Percentiles rank a stretch among this genome's conserved stretches.
Evolutionary conservation across 1,140 invertebrate species (phyloP).

Genomic region (Drosophila dunni): DNA sequence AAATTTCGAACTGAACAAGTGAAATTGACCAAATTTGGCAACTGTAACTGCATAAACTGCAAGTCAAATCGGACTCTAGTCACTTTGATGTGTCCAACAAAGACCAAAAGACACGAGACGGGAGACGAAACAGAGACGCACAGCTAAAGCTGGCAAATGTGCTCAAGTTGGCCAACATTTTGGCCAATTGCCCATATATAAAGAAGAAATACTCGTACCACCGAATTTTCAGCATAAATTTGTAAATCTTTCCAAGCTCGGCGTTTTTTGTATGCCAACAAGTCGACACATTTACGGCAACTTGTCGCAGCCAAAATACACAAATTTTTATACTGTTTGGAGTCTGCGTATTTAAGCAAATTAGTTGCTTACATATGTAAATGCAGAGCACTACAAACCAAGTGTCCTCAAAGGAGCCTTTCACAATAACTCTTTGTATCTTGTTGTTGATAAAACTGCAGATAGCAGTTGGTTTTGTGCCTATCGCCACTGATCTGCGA

Average conservation of each 20-base stretch:
- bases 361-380: conserved; percentile 61
- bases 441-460: conserved; percentile 51
- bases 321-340: conserved; percentile 30
- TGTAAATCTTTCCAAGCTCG: conserved; percentile 63
- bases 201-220: conserved; percentile 41
- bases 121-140: conserved; percentile 18
- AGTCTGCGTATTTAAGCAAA: conserved; percentile 61
- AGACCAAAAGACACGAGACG: conserved; percentile 20
- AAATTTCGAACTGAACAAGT: conserved; percentile 66
- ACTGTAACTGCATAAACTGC: conserved; percentile 57
- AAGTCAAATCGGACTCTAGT: conserved; percentile 61
- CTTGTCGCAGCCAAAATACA: conserved; percentile 50
- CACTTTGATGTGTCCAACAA: conserved; percentile 64
- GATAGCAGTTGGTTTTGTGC: conserved; percentile 47
- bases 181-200: conserved; percentile 78
- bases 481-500: too few relatives aligned
- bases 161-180: conserved; percentile 66
- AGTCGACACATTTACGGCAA: conserved; percentile 58
- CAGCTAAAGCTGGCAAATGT: conserved; percentile 73
- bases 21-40: conserved; percentile 76
- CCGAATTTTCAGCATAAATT: conserved; percentile 68
- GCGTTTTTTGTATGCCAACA: conserved; percentile 26
- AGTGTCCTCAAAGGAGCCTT: conserved; percentile 35
- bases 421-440: conserved; percentile 48
- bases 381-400: conserved; percentile 1